Conservation (phyloP, 2,797 vertebrate genomes). For the Sus cebifrons region DNA sequence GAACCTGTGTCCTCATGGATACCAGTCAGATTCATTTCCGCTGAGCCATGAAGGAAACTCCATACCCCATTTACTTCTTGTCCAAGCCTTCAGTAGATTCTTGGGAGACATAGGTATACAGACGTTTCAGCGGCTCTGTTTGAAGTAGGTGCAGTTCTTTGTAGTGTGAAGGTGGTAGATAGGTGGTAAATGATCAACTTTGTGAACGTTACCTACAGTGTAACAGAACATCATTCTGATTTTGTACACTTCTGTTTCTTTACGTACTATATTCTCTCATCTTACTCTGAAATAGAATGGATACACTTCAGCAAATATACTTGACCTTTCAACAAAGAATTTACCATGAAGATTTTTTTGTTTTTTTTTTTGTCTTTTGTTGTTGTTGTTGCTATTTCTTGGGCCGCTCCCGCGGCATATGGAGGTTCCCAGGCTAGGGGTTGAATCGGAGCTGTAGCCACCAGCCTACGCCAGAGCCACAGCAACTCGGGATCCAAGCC, state of each 20-base stretch:
- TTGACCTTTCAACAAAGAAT: constrained; percentile 64
- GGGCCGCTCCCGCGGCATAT: too few relatives aligned
- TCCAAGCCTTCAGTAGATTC: constrained; percentile 12
- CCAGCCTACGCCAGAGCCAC: too few relatives aligned
- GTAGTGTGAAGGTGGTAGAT: not conserved
- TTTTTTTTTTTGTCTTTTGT: too few relatives aligned
- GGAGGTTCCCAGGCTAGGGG: too few relatives aligned
- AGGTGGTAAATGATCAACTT: not conserved
- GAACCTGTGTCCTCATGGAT: too few relatives aligned
- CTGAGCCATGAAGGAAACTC: too few relatives aligned
- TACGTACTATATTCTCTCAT: not conserved
- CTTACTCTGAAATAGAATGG: constrained; percentile 54
- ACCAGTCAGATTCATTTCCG: too few relatives aligned
- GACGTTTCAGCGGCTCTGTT: constrained; percentile 39
- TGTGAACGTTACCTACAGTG: not conserved
- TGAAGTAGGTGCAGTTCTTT: constrained; percentile 49
- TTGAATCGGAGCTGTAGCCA: too few relatives aligned
- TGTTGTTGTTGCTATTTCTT: too few relatives aligned
- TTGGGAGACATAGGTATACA: not conserved
- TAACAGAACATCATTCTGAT: constrained; percentile 34
- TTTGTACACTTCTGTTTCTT: constrained; percentile 52
- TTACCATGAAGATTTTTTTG: constrained; percentile 2
- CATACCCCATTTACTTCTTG: constrained; percentile 41
- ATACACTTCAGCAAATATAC: constrained; percentile 36
- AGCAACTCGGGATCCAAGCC: too few relatives aligned